Conservation (phyloP, 1,140 invertebrate species). For the Micrasema minimum region DNA sequence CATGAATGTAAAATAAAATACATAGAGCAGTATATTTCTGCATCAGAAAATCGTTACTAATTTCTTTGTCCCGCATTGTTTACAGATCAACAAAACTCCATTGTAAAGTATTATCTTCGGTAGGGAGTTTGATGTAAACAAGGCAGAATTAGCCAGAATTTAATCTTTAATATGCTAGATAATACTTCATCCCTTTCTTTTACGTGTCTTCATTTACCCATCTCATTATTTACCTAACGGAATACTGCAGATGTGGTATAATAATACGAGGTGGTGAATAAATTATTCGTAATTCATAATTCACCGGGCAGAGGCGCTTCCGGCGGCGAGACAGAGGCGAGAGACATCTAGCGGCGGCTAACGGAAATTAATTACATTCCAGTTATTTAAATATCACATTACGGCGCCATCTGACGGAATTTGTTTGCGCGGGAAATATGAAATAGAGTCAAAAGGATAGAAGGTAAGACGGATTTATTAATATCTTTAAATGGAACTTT, state of each 20-base stretch:
- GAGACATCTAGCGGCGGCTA: constrained; percentile 37
- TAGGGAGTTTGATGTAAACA: too few relatives aligned
- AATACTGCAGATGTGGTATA: constrained; percentile 8
- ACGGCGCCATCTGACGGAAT: constrained; percentile 28
- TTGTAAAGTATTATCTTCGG: too few relatives aligned
- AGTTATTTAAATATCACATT: constrained; percentile 36
- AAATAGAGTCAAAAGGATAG: neutral
- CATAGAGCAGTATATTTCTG: too few relatives aligned
- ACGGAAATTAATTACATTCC: constrained; percentile 36
- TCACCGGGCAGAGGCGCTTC: constrained; percentile 27
- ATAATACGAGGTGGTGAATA: constrained; percentile 35
- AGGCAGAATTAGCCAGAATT: too few relatives aligned
- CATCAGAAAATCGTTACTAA: too few relatives aligned
- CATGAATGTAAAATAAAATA: too few relatives aligned
- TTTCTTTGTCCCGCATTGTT: too few relatives aligned
- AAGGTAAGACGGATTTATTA: too few relatives aligned
- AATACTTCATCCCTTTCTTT: neutral
- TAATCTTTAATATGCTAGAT: too few relatives aligned
- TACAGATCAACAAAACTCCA: too few relatives aligned
- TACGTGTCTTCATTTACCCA: neutral
- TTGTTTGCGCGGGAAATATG: neutral
- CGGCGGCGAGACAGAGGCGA: constrained; percentile 32
- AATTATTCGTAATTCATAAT: constrained; percentile 42
- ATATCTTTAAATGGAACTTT: too few relatives aligned
- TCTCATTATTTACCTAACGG: neutral